phyloP scores from a whole-genome alignment of 2,797 vertebrate genomes.

The Neostethus bicornis region DNA sequence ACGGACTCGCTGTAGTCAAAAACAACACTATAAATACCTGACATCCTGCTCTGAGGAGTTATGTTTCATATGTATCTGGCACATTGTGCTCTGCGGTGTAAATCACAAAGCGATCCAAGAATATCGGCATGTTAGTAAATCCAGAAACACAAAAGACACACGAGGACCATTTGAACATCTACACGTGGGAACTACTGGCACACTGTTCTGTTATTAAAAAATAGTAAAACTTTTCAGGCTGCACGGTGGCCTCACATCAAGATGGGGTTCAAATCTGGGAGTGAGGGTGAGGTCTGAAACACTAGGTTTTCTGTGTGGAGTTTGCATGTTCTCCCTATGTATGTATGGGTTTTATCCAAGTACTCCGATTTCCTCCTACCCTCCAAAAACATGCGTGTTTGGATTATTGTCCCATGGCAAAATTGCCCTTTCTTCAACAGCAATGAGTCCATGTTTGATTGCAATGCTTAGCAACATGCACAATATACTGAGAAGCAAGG shows the following conservation, averaged over 20 bases:
- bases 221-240: background rate
- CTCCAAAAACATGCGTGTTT: too few relatives aligned
- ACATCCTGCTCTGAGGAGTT: background rate
- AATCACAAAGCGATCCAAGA: background rate
- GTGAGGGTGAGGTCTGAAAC: too few relatives aligned
- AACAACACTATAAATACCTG: slow-evolving; percentile 8
- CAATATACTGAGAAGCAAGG: background rate
- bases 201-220: background rate
- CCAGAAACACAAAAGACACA: background rate
- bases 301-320: too few relatives aligned
- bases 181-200: background rate
- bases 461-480: background rate
- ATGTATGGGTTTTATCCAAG: too few relatives aligned
- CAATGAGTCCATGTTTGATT: background rate
- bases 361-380: too few relatives aligned
- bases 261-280: too few relatives aligned
- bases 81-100: background rate
- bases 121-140: background rate
- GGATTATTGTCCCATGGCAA: too few relatives aligned
- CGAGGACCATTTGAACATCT: background rate
- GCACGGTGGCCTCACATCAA: too few relatives aligned
- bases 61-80: slow-evolving; percentile 2
- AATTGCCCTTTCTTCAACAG: too few relatives aligned
- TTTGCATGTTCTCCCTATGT: too few relatives aligned
- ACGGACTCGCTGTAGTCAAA: background rate